Evolutionary conservation across 2,113 vertebrate species (phyloP).

Genomic region (Sphyrna mokarran): DNA sequence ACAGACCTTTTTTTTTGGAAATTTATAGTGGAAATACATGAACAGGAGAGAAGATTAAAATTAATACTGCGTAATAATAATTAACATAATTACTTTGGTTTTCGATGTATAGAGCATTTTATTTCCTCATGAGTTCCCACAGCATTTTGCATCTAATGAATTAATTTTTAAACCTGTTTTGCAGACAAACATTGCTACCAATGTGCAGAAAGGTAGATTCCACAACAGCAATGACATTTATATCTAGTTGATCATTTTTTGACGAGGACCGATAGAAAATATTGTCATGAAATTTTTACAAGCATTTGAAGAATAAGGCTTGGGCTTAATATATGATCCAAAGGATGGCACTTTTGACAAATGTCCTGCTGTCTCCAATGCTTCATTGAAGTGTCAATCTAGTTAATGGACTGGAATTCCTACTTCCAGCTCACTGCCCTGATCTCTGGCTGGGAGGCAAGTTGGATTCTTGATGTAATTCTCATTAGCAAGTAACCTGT

Average conservation of each 20-base stretch:
- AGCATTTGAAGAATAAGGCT: neutral
- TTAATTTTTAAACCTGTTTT: neutral
- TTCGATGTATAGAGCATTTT: neutral
- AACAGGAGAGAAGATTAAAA: neutral
- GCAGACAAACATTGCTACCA: neutral
- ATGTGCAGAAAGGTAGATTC: neutral
- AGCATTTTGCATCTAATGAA: neutral
- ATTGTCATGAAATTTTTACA: neutral
- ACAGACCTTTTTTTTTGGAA: neutral
- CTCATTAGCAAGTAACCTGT: neutral
- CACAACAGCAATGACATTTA: neutral
- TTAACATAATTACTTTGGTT: neutral
- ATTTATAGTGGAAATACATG: neutral
- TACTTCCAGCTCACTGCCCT: neutral
- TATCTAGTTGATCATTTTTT: neutral
- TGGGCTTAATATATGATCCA: neutral
- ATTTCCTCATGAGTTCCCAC: neutral
- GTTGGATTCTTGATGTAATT: neutral
- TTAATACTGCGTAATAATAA: neutral
- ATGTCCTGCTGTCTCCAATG: neutral
- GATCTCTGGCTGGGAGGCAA: neutral
- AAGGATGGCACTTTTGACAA: neutral
- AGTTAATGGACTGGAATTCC: neutral
- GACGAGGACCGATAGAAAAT: neutral
- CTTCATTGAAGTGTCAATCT: too few species aligned